These are phyloP conservation scores for Teinopalpus imperialis DNA, from an alignment of 2,888 invertebrate species.

Conservation along the genomic window DNA sequence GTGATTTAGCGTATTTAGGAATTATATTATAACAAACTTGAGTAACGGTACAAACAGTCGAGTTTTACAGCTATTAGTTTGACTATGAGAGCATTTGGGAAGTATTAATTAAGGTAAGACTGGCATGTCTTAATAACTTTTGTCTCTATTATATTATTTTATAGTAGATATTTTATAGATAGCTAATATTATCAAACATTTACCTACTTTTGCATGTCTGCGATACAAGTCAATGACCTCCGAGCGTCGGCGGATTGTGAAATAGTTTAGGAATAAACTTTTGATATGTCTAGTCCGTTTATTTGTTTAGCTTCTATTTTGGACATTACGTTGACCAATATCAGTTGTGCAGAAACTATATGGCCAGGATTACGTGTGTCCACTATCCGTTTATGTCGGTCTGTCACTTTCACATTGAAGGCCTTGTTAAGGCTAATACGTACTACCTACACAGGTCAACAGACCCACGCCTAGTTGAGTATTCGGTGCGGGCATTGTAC, in stretches of 20 bases:
- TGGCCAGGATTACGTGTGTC: background rate
- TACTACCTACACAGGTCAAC: constrained; percentile 1
- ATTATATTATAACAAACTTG: no score
- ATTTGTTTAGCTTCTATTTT: constrained; percentile 10
- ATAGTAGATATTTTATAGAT: background rate
- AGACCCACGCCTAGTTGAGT: constrained; percentile 4
- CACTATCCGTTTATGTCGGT: constrained; percentile 5
- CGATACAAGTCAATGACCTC: constrained; percentile 4
- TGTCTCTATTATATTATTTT: background rate
- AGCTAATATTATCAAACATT: constrained; percentile 7
- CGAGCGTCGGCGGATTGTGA: constrained; percentile 3
- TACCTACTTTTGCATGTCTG: constrained; percentile 3
- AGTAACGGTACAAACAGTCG: no score
- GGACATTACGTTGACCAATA: constrained; percentile 14
- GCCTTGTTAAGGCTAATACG: constrained; percentile 19
- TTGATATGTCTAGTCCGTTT: background rate
- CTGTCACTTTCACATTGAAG: constrained; percentile 19
- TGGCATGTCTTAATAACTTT: no score
- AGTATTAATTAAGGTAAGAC: no score
- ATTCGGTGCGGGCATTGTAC: background rate
- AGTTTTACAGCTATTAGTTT: no score
- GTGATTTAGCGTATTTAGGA: no score
- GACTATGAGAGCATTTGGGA: no score
- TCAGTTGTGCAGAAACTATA: background rate
- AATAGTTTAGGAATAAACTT: constrained; percentile 6